phyloP scores from a whole-genome alignment of 2,797 vertebrate species.

The Pteronotus mesoamericanus region DNA sequence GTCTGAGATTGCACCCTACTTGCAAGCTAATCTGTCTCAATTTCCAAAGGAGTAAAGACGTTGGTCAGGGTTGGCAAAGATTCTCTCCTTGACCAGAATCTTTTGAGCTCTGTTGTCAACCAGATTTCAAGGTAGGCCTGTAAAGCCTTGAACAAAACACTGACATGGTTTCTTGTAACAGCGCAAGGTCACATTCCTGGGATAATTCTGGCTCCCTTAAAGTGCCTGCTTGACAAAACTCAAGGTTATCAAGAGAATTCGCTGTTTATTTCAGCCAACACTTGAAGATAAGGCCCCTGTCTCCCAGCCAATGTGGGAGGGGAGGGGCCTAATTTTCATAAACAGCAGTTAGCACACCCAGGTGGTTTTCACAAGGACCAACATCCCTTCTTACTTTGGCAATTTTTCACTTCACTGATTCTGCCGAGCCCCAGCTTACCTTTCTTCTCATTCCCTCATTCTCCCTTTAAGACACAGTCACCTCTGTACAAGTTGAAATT shows the following conservation, averaged over 20 bases:
- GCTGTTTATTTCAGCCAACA: not conserved
- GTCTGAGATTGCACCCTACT: not conserved
- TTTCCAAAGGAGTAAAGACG: not conserved
- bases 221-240: not conserved
- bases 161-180: not conserved
- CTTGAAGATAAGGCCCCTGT: not conserved
- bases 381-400: not conserved
- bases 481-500: not conserved
- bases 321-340: not conserved
- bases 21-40: not conserved
- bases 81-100: not conserved
- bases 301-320: not conserved
- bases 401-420: not conserved
- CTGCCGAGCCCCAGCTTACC: not conserved
- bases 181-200: not conserved
- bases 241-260: not conserved
- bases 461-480: not conserved
- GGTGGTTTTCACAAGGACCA: not conserved
- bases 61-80: not conserved
- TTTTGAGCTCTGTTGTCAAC: not conserved
- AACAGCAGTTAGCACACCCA: not conserved
- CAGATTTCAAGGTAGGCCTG: not conserved
- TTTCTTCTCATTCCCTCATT: not conserved
- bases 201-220: not conserved
- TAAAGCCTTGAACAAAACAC: not conserved